Base-by-base conservation (phyloP, 2,797 vertebrate species). In the Bradypodion ventrale region DNA sequence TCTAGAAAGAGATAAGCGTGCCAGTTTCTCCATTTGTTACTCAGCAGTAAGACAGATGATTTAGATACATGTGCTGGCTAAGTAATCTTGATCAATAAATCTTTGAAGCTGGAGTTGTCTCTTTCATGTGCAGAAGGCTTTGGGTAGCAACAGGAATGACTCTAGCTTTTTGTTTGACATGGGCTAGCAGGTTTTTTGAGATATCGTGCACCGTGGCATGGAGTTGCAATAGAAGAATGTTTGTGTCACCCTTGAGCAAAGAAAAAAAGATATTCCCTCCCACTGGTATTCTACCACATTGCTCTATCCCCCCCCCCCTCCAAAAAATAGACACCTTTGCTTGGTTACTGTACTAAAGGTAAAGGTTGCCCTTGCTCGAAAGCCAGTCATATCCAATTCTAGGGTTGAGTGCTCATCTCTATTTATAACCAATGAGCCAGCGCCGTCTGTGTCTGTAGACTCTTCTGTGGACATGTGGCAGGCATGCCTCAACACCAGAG, bases 261-360 rank as follows among this genome's bases (percentile, higher is more conserved):
- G 0, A 23, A 15, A 70, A 16, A 27, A 52, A 78, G 5, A 27
- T 23, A 69, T 63, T n/a, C 73, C 63, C 23, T 60, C 19, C 66
- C 0, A 37, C 37, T 19, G 19, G 19, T 7, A 32, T 75, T 49
- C 3, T 0, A 7, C 69, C 12, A 16, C 1, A 0, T 40, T 7
- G 21, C 68, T 49, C 0, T 0, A 32, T n/a, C n/a, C n/a, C n/a
- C n/a, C n/a, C n/a, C 65, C n/a, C n/a, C n/a, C 65, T 69, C n/a
- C n/a, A n/a, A n/a, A n/a, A 62, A n/a, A 60, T 44, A 1, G 1
- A 5, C 73, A n/a, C 49, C 15, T 9, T 7, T 0, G 3, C 52
- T 72, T 21, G 0, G 0, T 5, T 42, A 44, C n/a, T 3, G 5
- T 56, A 63, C 6, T 0, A n/a, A n/a, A n/a, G n/a, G n/a, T n/a